These are phyloP conservation scores for Leucophora obtusa DNA, from an alignment of 2,888 invertebrate species.

Conservation along the genomic window DNA sequence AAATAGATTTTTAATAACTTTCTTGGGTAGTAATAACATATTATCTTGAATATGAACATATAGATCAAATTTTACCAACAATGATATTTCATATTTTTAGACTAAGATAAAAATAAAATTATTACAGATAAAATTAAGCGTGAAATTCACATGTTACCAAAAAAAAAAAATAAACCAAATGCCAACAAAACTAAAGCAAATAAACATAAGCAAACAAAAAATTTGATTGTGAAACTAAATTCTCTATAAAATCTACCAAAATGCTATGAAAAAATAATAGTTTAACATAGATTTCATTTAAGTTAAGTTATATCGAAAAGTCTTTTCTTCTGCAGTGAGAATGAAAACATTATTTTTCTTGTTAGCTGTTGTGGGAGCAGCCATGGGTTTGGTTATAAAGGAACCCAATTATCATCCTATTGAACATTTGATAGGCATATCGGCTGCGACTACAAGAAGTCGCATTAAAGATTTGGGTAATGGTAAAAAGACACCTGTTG, in stretches of 20 bases:
- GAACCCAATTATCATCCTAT: slow-evolving; percentile 14
- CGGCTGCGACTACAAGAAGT: too few relatives aligned
- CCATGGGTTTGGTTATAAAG: background rate
- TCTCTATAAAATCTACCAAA: background rate
- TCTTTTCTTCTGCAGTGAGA: background rate
- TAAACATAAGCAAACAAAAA: background rate
- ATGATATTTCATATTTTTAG: too few relatives aligned
- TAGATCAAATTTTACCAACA: too few relatives aligned
- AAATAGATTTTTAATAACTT: too few relatives aligned
- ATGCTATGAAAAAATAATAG: background rate
- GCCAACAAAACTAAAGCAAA: too few relatives aligned
- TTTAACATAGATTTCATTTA: background rate
- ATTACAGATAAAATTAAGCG: background rate
- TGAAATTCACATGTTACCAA: slow-evolving; percentile 1
- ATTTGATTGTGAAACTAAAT: background rate
- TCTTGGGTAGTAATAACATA: too few relatives aligned
- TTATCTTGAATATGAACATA: too few relatives aligned
- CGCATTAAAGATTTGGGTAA: slow-evolving; percentile 2
- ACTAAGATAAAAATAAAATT: background rate
- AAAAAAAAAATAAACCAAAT: background rate
- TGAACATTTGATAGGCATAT: background rate
- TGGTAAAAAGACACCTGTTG: slow-evolving; percentile 20
- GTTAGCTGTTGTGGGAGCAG: background rate
- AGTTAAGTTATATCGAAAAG: background rate
- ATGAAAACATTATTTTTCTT: background rate